Evolutionary conservation across 1,140 invertebrate species (phyloP).

Genomic region (Thalassaphorura encarpata): DNA sequence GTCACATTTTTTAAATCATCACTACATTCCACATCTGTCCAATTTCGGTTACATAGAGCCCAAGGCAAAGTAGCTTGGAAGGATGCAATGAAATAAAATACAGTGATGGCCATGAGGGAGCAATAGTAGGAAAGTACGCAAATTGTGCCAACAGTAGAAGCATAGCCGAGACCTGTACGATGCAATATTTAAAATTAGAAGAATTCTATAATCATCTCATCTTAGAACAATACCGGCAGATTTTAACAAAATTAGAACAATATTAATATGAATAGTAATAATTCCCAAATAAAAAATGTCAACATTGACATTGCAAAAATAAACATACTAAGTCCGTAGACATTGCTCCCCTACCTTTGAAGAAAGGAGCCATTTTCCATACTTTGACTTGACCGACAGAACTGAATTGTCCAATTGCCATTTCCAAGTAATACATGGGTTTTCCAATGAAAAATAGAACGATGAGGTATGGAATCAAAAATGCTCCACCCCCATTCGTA

Average conservation of each 20-base stretch:
- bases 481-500: slow-evolving; percentile 14
- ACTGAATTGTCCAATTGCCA: slow-evolving; percentile 49
- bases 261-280: too few species aligned
- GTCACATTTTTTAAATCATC: not conserved
- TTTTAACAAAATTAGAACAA: too few species aligned
- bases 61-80: slow-evolving; percentile 37
- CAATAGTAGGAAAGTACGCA: slow-evolving; percentile 39
- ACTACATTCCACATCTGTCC: slow-evolving; percentile 21
- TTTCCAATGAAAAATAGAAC: slow-evolving; percentile 42
- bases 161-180: too few species aligned
- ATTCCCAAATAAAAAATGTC: too few species aligned
- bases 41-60: slow-evolving; percentile 34
- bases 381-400: slow-evolving; percentile 47
- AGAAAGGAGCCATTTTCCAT: slow-evolving; percentile 50
- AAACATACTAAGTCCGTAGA: too few species aligned
- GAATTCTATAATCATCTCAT: too few species aligned
- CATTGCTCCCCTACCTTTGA: not conserved
- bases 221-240: too few species aligned
- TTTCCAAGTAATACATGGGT: slow-evolving; percentile 52
- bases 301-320: too few species aligned
- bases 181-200: too few species aligned
- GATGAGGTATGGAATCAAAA: slow-evolving; percentile 14
- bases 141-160: too few species aligned
- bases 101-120: slow-evolving; percentile 37
- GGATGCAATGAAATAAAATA: slow-evolving; percentile 40